These are phyloP conservation scores for Junco hyemalis DNA, from an alignment of 2,113 vertebrate genomes.

Conservation along the genomic window DNA sequence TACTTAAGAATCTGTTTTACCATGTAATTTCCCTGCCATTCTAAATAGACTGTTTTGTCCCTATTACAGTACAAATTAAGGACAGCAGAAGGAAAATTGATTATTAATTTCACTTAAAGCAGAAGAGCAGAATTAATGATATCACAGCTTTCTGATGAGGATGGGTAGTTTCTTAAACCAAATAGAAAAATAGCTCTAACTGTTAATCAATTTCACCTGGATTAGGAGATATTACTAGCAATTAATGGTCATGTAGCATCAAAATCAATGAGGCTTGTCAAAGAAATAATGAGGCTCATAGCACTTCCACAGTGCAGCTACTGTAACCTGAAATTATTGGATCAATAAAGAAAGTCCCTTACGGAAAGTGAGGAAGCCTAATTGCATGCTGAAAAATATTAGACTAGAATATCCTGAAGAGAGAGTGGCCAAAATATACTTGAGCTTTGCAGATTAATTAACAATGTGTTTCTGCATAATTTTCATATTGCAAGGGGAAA, in stretches of 20 bases:
- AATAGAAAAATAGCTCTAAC: constrained; percentile 20
- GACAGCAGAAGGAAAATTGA: constrained; percentile 43
- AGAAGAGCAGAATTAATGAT: constrained; percentile 59
- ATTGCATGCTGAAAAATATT: not conserved
- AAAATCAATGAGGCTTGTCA: constrained; percentile 58
- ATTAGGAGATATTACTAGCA: constrained; percentile 49
- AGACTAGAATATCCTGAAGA: not conserved
- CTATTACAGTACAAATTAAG: constrained; percentile 39
- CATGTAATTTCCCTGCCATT: constrained; percentile 5
- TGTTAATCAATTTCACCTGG: constrained; percentile 45
- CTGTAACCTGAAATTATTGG: not conserved
- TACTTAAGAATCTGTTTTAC: constrained; percentile 14
- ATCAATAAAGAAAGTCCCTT: not conserved
- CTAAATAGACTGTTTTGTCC: constrained; percentile 9
- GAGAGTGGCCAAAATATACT: not conserved
- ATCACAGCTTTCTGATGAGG: not conserved
- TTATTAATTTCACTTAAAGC: constrained; percentile 60
- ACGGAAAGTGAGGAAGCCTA: not conserved
- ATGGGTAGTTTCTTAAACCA: constrained; percentile 25
- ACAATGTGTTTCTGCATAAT: not conserved
- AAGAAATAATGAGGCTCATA: constrained; percentile 10
- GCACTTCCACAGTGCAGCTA: constrained; percentile 4
- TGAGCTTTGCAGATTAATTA: not conserved
- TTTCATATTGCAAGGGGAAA: not conserved
- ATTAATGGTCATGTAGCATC: constrained; percentile 44